phyloP scores from a whole-genome alignment of 37 sponge, comb jelly and placozoan genomes.

The Geodia barretti region DNA sequence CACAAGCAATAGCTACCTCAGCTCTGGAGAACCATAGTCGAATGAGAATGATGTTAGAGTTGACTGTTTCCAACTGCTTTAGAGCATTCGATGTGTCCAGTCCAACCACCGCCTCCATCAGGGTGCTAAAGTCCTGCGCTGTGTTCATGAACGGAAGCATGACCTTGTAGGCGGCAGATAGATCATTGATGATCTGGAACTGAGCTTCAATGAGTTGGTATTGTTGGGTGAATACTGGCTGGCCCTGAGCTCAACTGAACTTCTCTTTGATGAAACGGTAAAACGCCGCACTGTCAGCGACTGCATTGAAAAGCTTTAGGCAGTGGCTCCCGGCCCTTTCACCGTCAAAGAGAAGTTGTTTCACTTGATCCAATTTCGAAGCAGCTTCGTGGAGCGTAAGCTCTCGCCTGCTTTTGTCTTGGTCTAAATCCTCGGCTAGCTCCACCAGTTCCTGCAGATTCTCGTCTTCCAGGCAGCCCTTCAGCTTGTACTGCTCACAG shows the following conservation, averaged over 20 bases:
- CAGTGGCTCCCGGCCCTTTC: neutral
- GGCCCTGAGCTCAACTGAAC: slow-evolving; percentile 50
- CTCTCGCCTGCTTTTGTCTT: slow-evolving; percentile 14
- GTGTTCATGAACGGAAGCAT: slow-evolving; percentile 75
- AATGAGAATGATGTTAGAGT: slow-evolving; percentile 79
- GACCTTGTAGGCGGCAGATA: slow-evolving; percentile 76
- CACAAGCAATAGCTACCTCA: too few relatives aligned
- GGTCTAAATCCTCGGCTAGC: slow-evolving; percentile 32
- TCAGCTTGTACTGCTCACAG: slow-evolving; percentile 65
- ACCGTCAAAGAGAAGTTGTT: slow-evolving; percentile 23
- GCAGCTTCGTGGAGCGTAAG: slow-evolving; percentile 63
- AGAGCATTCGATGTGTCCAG: slow-evolving; percentile 38
- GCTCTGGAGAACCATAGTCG: slow-evolving; percentile 86
- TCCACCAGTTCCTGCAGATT: slow-evolving; percentile 37
- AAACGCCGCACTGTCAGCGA: slow-evolving; percentile 64
- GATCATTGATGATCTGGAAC: slow-evolving; percentile 87
- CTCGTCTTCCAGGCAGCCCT: slow-evolving; percentile 52
- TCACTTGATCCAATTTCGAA: slow-evolving; percentile 39
- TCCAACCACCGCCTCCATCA: slow-evolving; percentile 61
- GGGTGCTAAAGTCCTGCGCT: slow-evolving; percentile 29
- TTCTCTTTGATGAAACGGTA: slow-evolving; percentile 71
- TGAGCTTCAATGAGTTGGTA: slow-evolving; percentile 77
- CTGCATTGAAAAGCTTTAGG: slow-evolving; percentile 58
- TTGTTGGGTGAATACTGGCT: slow-evolving; percentile 58
- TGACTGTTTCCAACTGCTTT: slow-evolving; percentile 71